Evolutionary conservation across 2,888 invertebrate genomes (phyloP).

Genomic region (Chrysomela aeneicollis): DNA sequence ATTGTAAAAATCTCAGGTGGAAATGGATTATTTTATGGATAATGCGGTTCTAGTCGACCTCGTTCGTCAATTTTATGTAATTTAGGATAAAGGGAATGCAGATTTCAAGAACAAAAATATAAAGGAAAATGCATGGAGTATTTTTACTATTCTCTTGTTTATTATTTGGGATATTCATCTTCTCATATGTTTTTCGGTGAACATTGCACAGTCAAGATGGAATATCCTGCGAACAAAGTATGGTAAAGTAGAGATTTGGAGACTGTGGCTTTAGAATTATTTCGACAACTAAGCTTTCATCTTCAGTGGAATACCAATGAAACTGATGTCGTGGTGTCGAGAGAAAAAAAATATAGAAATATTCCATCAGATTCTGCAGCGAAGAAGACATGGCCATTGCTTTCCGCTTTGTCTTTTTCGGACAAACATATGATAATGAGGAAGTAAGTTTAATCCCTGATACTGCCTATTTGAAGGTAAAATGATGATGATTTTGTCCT

Average conservation of each 20-base stretch:
- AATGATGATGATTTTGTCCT: too few species aligned
- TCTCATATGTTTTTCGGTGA: neutral
- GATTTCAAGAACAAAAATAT: conserved; percentile 1
- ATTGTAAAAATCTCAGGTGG: too few species aligned
- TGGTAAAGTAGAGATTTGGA: too few species aligned
- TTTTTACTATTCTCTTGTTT: neutral
- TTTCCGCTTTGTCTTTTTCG: neutral
- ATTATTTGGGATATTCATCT: neutral
- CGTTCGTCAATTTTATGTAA: neutral
- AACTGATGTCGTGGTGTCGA: too few species aligned
- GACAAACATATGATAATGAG: conserved; percentile 3
- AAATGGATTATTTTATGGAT: too few species aligned
- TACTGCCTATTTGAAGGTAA: neutral
- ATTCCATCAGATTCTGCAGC: neutral
- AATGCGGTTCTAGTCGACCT: too few species aligned
- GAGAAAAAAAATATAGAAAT: too few species aligned
- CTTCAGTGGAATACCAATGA: too few species aligned
- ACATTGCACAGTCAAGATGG: neutral
- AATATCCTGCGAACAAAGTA: neutral
- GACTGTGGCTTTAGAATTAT: too few species aligned
- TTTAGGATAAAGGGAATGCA: neutral
- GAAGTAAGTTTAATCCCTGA: neutral
- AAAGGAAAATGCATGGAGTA: conserved; percentile 3
- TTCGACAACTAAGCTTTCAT: too few species aligned
- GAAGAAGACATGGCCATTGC: conserved; percentile 1